Base-by-base conservation (phyloP, 2,113 vertebrate species). In the Holacanthus passer region DNA sequence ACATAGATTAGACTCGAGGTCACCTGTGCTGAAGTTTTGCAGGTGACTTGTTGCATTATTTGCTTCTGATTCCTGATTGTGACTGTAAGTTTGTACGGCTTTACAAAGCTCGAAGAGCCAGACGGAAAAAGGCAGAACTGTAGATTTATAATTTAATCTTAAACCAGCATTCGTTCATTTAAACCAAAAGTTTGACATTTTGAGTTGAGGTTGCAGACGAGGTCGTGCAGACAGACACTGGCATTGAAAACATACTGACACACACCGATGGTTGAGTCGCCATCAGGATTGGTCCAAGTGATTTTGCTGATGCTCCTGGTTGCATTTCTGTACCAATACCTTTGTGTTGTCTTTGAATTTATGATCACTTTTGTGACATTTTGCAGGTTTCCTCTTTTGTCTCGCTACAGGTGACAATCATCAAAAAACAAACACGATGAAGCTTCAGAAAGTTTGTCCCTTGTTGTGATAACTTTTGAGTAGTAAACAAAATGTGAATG, bases 111-210 rank as follows among this genome's bases (percentile, higher is more conserved):
- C 43, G 24, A 72, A 8, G 52, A 29, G 41, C 48, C 24, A 29
- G 37, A 8, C 7, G 10, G 41, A 43, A 35, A n/a, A n/a, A 32
- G 14, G 29, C 5, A 12, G 31, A 50, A 6, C 10, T 77, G 11
- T n/a, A 53, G 35, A 14, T 53, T 56, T 68, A 35, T 41, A 14
- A n/a, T 66, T 76, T 37, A 16, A 53, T 43, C 11, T 72, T 47
- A 24, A 77, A 67, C 68, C 53, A 67, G 62, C 74, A 60, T 60
- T 77, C 7, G 24, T 60, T 43, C 7, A 50, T 59, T 65, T 59
- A 24, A 68, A 16, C 9, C 39, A 41, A 41, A 7, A 41, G 8
- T 41, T 41, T 37, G 35, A 37, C 35, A 37, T 37, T 37, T 37
- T 37, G 35, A 66, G n/a, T 37, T 19, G 17, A 32, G 16, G 16